phyloP scores from a whole-genome alignment of 1,140 invertebrate species.

The Leptinotarsa lineolata region DNA sequence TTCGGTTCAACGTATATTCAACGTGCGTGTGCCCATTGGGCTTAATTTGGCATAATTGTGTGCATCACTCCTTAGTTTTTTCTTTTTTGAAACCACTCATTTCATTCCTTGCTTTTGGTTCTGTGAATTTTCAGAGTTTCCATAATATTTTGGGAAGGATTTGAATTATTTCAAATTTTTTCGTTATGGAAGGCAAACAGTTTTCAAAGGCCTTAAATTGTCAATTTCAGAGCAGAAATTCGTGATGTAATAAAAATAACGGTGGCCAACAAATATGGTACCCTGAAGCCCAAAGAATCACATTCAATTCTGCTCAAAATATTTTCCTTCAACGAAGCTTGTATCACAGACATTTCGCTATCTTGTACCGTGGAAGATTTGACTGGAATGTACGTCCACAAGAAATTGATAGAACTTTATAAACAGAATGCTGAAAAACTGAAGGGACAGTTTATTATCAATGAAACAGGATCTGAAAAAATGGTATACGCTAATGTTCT shows the following conservation, averaged over 20 bases:
- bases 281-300: conserved; percentile 4
- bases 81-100: no score
- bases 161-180: neutral
- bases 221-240: conserved; percentile 5
- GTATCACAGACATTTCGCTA: conserved; percentile 32
- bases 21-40: no score
- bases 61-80: no score
- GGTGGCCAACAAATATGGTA: neutral
- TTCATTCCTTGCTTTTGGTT: no score
- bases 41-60: no score
- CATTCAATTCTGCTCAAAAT: conserved; percentile 7
- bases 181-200: neutral
- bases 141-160: no score
- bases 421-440: neutral
- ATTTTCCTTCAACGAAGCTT: conserved; percentile 30
- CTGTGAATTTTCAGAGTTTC: no score
- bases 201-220: no score
- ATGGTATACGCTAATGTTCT: neutral
- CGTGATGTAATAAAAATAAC: neutral
- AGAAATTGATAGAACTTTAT: neutral
- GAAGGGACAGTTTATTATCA: neutral
- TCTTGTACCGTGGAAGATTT: neutral
- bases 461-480: neutral
- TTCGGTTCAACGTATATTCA: no score
- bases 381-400: neutral